Base-by-base conservation (phyloP, 2,888 invertebrate species). In the Peribatodes rhomboidaria region DNA sequence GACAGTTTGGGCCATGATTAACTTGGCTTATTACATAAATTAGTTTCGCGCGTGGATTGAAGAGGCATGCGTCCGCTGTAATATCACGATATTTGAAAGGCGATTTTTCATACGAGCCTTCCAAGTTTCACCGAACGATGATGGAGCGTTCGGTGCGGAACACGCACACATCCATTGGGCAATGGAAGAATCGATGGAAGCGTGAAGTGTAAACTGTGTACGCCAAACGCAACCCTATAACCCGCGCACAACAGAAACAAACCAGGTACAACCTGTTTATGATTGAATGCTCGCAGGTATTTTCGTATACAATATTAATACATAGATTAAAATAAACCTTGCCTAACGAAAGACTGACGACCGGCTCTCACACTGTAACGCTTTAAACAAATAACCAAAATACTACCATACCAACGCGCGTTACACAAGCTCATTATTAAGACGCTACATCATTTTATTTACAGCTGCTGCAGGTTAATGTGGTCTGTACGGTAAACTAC, bases 371-470 rank as follows among this genome's bases (percentile, higher is more conserved):
- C 80, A 80, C 79, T 65, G 75, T 77, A 80, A 77, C 81, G 79
- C 73, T 78, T 87, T 82, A 90, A 90, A 89, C 90, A 92, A 92
- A 92, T 86, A 92, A 88, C 83, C 90, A 86, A 88, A 84, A 83
- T 85, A 85, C 84, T 89, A 78, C 80, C 83, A 88, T 89, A 78
- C 80, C 83, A 88, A 84, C 87, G 84, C 76, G 80, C 85, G 85
- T 84, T 86, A 83, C 85, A 79, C 81, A 75, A 80, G 81, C 80
- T 78, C 82, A 88, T 88, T 91, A 87, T 88, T 88, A 81, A 86
- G 86, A 86, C 83, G 85, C 87, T 92, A 86, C 89, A 92, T 92
- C 89, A 92, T 90, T 84, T 88, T 92, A 90, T 91, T 90, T 89
- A 90, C 88, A 84, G 83, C 83, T 77, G 81, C 83, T 83, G 83